Conservation (phyloP, 2,797 vertebrate genomes). For the Pangasius larnaudii region DNA sequence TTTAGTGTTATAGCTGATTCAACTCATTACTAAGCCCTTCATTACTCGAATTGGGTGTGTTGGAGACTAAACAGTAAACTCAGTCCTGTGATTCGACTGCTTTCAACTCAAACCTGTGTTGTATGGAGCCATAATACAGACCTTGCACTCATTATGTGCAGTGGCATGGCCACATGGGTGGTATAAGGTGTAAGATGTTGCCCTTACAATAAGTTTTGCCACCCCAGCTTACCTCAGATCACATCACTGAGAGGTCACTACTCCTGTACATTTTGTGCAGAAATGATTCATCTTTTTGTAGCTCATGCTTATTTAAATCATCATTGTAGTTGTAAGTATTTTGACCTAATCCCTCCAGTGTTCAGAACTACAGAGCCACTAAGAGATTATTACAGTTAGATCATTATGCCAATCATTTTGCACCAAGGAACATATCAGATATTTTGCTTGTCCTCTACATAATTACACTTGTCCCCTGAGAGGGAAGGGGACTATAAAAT, state of each 20-base stretch:
- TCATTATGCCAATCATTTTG: background rate
- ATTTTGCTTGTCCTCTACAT: background rate
- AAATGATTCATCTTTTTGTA: background rate
- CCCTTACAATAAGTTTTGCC: background rate
- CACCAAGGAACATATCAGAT: background rate
- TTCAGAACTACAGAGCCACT: too few species aligned
- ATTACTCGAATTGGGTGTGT: slow-evolving; percentile 36
- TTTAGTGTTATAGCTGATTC: slow-evolving; percentile 36
- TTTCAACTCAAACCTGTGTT: slow-evolving; percentile 25
- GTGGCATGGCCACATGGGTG: slow-evolving; percentile 22
- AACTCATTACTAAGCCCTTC: slow-evolving; percentile 31
- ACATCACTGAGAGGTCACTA: background rate
- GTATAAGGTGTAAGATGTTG: slow-evolving; percentile 10
- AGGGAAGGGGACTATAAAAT: background rate
- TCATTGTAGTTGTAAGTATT: background rate
- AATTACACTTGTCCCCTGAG: background rate
- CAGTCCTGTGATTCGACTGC: slow-evolving; percentile 22
- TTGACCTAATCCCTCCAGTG: background rate
- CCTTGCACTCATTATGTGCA: slow-evolving; percentile 21
- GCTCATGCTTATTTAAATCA: background rate
- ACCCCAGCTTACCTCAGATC: background rate
- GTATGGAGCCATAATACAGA: slow-evolving; percentile 33
- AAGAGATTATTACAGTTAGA: background rate
- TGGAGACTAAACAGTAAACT: slow-evolving; percentile 36
- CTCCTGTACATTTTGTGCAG: background rate